Percentiles rank a stretch among this genome's conserved stretches.
These are phyloP conservation scores for Desmodus rotundus DNA, from an alignment of 2,113 vertebrate species.

Conservation along the genomic window DNA sequence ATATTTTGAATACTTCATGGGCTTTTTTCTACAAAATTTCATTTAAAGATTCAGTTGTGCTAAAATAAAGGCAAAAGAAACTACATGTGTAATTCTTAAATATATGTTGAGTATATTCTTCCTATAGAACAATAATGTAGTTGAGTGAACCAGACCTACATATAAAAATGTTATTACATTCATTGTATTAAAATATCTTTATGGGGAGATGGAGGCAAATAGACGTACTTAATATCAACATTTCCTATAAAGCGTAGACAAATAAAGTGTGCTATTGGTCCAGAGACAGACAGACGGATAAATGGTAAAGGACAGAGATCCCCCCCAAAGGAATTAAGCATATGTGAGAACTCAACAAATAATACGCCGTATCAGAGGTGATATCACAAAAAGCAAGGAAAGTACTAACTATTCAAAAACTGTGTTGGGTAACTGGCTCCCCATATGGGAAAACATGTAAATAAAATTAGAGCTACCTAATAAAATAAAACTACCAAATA, in stretches of 20 bases:
- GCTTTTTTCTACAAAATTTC: background rate
- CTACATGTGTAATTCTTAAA: background rate
- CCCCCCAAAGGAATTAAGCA: background rate
- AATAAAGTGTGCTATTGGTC: background rate
- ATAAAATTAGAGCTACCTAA: background rate
- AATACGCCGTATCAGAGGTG: background rate
- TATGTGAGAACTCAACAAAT: background rate
- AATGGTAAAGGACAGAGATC: background rate
- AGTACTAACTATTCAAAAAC: background rate
- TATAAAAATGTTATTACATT: background rate
- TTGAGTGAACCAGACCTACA: background rate
- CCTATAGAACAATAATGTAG: background rate
- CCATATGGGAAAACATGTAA: background rate
- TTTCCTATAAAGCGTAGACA: background rate
- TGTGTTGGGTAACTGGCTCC: background rate
- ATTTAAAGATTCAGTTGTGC: background rate
- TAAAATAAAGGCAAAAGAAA: conserved; percentile 16
- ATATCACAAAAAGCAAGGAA: background rate
- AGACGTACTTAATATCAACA: background rate
- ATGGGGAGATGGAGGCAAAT: rapidly evolving
- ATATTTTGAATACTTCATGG: background rate
- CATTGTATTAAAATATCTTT: background rate
- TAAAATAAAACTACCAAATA: background rate
- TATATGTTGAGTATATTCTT: background rate
- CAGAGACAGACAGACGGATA: background rate